A percentile compares a stretch with the other conserved stretches of the same genome.
Conservation (phyloP, 2,797 vertebrate genomes). For the Eutrigla gurnardus region DNA sequence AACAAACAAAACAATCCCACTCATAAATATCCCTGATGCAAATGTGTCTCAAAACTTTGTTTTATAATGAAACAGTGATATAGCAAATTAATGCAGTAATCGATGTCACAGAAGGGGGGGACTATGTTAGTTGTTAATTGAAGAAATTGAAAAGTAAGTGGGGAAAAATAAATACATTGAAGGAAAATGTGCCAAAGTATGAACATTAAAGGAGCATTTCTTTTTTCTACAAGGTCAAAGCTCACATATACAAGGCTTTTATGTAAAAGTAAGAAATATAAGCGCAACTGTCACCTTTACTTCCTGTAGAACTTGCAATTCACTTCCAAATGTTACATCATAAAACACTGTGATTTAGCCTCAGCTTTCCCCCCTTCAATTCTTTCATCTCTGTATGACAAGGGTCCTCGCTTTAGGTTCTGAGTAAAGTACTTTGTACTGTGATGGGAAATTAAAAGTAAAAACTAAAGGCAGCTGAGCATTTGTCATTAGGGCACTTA, state of each 20-base stretch:
- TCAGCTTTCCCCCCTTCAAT: background rate
- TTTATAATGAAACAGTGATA: background rate
- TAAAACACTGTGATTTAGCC: conserved; percentile 19
- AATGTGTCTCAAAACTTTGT: background rate
- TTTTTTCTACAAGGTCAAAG: conserved; percentile 19
- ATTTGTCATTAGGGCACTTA: conserved; percentile 15
- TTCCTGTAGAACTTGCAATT: conserved; percentile 6
- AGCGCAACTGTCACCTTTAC: conserved; percentile 11
- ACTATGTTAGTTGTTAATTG: background rate
- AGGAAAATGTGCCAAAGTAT: background rate
- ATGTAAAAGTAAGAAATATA: conserved; percentile 16
- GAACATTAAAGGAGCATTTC: background rate
- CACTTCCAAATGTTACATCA: conserved; percentile 36
- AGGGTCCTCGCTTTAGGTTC: conserved; percentile 42
- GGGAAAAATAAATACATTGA: background rate
- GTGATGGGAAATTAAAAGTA: conserved; percentile 27
- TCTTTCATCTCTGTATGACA: conserved; percentile 29
- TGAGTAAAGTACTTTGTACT: conserved; percentile 18
- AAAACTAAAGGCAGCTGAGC: conserved; percentile 18
- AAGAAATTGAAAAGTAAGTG: no score
- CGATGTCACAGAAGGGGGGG: background rate
- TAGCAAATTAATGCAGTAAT: background rate
- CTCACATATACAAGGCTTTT: conserved; percentile 5
- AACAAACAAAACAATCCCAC: background rate
- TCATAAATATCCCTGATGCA: background rate